These are phyloP conservation scores for Ctenosaura bakeri DNA, from an alignment of 2,797 vertebrate genomes.

Conservation along the genomic window DNA sequence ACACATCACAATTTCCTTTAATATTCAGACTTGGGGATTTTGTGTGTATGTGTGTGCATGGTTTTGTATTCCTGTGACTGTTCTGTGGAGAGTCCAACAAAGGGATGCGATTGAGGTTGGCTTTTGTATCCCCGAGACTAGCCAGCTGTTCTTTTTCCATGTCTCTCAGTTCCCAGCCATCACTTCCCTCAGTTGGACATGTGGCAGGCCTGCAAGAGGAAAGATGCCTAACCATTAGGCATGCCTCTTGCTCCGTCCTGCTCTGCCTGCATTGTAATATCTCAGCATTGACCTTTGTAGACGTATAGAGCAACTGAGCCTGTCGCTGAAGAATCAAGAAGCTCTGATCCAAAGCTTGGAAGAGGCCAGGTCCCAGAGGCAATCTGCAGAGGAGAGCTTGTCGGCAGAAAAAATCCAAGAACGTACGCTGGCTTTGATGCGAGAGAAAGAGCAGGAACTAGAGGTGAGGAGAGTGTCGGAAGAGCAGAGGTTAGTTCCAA, in stretches of 20 bases:
- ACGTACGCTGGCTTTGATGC: constrained; percentile 78
- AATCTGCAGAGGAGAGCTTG: constrained; percentile 71
- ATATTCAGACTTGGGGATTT: neutral
- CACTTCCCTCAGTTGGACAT: too few species aligned
- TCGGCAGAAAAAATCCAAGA: constrained; percentile 78
- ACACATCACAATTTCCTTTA: neutral
- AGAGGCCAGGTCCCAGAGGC: constrained; percentile 75
- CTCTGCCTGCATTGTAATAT: constrained; percentile 53
- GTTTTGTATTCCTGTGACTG: neutral
- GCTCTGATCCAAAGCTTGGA: constrained; percentile 82
- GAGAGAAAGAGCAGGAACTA: constrained; percentile 78
- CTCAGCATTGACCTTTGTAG: constrained; percentile 80
- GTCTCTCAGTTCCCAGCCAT: neutral
- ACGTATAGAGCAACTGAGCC: constrained; percentile 87
- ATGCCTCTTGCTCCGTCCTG: neutral
- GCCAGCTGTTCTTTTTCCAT: neutral
- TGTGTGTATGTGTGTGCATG: neutral
- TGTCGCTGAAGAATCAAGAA: constrained; percentile 87
- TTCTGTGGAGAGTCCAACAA: neutral
- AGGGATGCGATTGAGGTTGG: neutral
- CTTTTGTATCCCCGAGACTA: neutral
- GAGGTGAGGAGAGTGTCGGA: constrained; percentile 76
- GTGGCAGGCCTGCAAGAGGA: neutral
- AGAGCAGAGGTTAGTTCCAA: neutral
- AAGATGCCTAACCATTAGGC: rapidly evolving